Percentiles rank a stretch among this genome's conserved stretches.
Evolutionary conservation across 1,140 invertebrate species (phyloP).

Genomic region (Aphis craccivora): DNA sequence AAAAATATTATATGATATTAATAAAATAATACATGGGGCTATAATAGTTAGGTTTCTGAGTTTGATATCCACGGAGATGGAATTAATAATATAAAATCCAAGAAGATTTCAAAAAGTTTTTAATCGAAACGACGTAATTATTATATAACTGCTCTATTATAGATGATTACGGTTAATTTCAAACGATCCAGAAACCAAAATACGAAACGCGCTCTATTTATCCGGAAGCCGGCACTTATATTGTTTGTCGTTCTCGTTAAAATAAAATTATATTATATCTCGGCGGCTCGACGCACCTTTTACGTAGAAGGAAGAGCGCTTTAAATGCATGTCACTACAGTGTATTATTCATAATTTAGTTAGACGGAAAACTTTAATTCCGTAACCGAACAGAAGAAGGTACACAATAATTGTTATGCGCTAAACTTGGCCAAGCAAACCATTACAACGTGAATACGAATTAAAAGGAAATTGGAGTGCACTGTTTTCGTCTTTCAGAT

Average conservation of each 20-base stretch:
- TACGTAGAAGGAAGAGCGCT: background rate
- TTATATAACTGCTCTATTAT: background rate
- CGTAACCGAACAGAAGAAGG: background rate
- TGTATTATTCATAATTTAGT: background rate
- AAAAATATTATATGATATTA: background rate
- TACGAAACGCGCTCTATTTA: background rate
- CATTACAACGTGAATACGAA: background rate
- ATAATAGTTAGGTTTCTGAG: background rate
- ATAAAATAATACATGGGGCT: background rate
- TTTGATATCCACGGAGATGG: background rate
- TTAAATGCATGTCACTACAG: background rate
- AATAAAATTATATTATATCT: background rate
- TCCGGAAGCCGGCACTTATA: background rate
- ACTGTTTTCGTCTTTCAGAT: background rate
- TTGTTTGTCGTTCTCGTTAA: background rate
- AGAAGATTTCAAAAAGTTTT: background rate
- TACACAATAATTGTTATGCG: background rate
- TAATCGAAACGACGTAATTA: background rate
- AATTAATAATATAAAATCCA: background rate
- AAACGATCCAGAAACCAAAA: background rate
- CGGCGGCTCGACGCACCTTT: background rate
- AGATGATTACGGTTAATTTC: background rate
- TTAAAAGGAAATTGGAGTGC: conserved; percentile 16
- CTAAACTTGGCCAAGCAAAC: background rate
- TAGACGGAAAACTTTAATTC: conserved; percentile 17